A percentile compares a stretch with the other conserved stretches of the same genome.
Evolutionary conservation across 2,113 vertebrate genomes (phyloP).

Genomic region (Oreochromis aureus): DNA sequence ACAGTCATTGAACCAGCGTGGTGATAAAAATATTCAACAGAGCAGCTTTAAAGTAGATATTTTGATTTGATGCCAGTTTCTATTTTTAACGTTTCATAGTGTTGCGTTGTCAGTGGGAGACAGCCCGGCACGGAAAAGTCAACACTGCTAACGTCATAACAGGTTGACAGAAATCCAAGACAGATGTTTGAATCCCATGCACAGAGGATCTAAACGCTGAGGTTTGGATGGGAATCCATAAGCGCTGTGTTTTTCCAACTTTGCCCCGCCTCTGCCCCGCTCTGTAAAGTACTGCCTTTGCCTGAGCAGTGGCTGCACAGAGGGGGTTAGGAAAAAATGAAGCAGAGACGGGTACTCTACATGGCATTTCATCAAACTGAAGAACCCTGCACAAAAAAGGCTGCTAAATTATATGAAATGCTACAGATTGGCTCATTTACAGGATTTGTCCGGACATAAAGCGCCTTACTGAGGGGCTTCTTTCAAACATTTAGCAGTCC

Average conservation of each 20-base stretch:
- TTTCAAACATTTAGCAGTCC: neutral
- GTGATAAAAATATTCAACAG: neutral
- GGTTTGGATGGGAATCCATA: slow-evolving; percentile 24
- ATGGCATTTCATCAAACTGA: neutral
- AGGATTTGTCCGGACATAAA: neutral
- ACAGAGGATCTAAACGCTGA: neutral
- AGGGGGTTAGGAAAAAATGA: neutral
- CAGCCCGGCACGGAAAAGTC: slow-evolving; percentile 13
- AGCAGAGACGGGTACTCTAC: neutral
- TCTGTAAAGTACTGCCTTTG: neutral
- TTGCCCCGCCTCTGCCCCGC: neutral
- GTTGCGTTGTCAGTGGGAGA: neutral
- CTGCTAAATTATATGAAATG: neutral
- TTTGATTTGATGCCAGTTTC: neutral
- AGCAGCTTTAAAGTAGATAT: neutral
- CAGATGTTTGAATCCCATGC: slow-evolving; percentile 35
- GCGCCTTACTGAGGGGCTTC: neutral
- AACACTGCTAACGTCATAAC: slow-evolving; percentile 31
- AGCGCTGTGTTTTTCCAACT: slow-evolving; percentile 10
- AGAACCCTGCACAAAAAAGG: neutral
- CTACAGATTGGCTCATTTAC: neutral
- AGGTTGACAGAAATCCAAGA: slow-evolving; percentile 45
- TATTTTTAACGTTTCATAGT: slow-evolving; percentile 29
- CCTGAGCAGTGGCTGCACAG: neutral
- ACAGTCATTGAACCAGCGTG: neutral